Percentiles rank a stretch among this genome's conserved stretches.
Evolutionary conservation across 2,797 vertebrate genomes (phyloP).

Genomic region (Pseudomugil gertrudae): DNA sequence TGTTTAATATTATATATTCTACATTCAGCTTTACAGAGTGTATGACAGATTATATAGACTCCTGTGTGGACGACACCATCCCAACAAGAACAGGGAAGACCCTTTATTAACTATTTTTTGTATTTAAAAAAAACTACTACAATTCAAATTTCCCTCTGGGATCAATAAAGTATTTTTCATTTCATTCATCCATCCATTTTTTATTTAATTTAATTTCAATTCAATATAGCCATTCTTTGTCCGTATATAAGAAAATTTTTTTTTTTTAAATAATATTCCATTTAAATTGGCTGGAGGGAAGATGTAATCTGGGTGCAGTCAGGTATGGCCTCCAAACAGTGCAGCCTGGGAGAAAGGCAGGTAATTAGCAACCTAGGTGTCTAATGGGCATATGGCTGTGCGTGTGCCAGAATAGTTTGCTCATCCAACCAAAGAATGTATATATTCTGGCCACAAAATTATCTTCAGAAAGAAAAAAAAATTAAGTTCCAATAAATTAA

Average conservation of each 20-base stretch:
- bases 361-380: slow-evolving; percentile 65
- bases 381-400: slow-evolving; percentile 69
- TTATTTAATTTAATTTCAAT: too few relatives aligned
- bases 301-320: slow-evolving; percentile 69
- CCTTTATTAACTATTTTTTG: too few relatives aligned
- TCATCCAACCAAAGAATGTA: slow-evolving; percentile 59
- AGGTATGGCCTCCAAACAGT: slow-evolving; percentile 66
- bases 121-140: too few relatives aligned
- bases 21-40: slow-evolving; percentile 53
- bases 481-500: too few relatives aligned
- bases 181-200: too few relatives aligned
- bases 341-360: slow-evolving; percentile 45
- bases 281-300: slow-evolving; percentile 56
- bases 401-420: slow-evolving; percentile 46
- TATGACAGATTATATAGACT: too few relatives aligned
- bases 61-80: too few relatives aligned
- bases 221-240: slow-evolving; percentile 50
- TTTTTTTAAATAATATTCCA: slow-evolving; percentile 63
- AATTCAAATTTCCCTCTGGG: too few relatives aligned
- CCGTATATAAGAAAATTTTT: slow-evolving; percentile 27
- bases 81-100: too few relatives aligned
- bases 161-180: too few relatives aligned
- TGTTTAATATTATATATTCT: slow-evolving; percentile 41
- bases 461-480: slow-evolving; percentile 11
- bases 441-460: slow-evolving; percentile 37